Evolutionary conservation across 1,140 invertebrate genomes (phyloP).

Genomic region (Dufourea novaeangliae): DNA sequence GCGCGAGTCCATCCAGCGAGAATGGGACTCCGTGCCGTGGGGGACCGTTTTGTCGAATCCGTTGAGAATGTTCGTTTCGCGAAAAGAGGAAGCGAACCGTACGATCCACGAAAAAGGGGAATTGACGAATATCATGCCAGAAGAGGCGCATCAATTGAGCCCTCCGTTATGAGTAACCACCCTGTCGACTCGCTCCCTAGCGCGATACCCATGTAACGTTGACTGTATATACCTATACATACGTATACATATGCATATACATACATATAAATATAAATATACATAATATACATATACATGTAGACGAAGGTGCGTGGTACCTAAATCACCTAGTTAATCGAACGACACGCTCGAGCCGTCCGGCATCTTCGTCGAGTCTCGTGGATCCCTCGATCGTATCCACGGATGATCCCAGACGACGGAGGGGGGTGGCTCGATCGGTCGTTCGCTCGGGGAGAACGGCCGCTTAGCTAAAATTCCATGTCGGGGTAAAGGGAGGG

Average conservation of each 20-base stretch:
- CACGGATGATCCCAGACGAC: background rate
- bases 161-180: background rate
- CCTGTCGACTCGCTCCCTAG: background rate
- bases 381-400: background rate
- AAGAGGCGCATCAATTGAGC: background rate
- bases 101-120: no score
- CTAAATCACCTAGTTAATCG: conserved; percentile 19
- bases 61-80: background rate
- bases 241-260: conserved; percentile 39
- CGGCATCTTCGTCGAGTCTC: background rate
- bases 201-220: conserved; percentile 39
- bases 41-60: background rate
- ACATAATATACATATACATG: conserved; percentile 51
- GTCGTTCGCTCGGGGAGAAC: background rate
- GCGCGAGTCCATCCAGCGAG: background rate
- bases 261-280: conserved; percentile 48
- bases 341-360: background rate
- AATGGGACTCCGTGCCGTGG: background rate
- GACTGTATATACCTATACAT: conserved; percentile 56
- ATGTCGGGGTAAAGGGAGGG: background rate
- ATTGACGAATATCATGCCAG: no score
- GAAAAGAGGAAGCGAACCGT: no score
- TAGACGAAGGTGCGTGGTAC: conserved; percentile 32
- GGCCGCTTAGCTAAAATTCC: conserved; percentile 7
- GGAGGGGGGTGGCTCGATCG: background rate